Evolutionary conservation across 2,113 vertebrate genomes (phyloP).

Genomic region (Dipodomys ordii): DNA sequence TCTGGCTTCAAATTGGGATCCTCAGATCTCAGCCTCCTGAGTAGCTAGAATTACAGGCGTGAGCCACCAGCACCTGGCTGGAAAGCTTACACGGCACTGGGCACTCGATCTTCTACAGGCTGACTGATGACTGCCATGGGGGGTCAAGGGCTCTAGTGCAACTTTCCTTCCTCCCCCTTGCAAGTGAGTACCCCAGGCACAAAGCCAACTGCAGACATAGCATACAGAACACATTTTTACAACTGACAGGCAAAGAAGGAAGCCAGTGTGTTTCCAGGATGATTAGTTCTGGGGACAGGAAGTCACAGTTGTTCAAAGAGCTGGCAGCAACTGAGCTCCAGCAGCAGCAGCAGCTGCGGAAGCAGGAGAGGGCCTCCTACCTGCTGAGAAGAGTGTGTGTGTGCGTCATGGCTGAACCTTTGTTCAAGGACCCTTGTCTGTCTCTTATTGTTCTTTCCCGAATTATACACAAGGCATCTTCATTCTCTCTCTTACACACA

Average conservation of each 20-base stretch:
- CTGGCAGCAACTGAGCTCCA: background rate
- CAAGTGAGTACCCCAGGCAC: fast-evolving
- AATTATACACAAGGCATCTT: background rate
- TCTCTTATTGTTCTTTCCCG: background rate
- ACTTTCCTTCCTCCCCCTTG: background rate
- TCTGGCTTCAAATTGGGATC: too few species aligned
- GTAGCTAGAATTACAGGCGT: too few species aligned
- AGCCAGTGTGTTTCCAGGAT: background rate
- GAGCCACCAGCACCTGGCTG: too few species aligned
- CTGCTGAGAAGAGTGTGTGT: background rate
- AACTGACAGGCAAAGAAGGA: background rate
- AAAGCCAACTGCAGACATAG: background rate
- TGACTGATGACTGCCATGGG: background rate
- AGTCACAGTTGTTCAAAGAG: background rate
- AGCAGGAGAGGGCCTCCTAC: background rate
- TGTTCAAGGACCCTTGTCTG: background rate
- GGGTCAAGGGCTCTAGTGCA: background rate
- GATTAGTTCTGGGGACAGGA: background rate
- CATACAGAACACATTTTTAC: background rate
- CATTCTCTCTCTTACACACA: too few species aligned
- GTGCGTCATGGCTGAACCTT: background rate
- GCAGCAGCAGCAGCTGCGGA: background rate
- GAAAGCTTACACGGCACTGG: background rate
- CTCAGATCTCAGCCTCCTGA: too few species aligned
- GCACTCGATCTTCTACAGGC: background rate